A percentile compares a stretch with the other conserved stretches of the same genome.
Conservation (phyloP, 1,140 invertebrate species). For the Yoshiicerus persimilis region DNA sequence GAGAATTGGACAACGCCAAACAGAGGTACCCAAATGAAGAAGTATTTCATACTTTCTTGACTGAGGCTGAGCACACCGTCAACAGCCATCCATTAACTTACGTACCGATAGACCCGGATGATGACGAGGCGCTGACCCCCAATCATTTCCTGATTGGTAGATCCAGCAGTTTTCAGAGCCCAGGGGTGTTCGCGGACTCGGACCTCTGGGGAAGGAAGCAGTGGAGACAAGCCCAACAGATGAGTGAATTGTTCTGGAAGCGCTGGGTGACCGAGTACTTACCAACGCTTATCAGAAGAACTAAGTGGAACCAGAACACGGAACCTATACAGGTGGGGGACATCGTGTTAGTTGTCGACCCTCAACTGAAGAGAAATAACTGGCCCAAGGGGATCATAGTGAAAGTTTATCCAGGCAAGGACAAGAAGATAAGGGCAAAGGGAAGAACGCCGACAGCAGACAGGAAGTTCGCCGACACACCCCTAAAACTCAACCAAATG, state of each 20-base stretch:
- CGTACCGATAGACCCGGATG: slow-evolving; percentile 29
- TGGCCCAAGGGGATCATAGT: no score
- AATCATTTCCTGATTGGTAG: slow-evolving; percentile 44
- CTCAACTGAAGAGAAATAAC: no score
- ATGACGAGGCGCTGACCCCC: slow-evolving; percentile 40
- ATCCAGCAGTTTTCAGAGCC: not conserved
- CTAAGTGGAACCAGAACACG: not conserved
- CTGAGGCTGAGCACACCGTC: slow-evolving; percentile 45
- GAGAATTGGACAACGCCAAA: no score
- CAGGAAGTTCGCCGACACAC: no score
- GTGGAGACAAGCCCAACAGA: not conserved
- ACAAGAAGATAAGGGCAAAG: no score
- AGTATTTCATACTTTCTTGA: slow-evolving; percentile 38
- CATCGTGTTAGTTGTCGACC: no score
- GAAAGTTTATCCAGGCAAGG: no score
- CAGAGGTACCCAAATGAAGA: not conserved
- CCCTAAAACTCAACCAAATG: no score
- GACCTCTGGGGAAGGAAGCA: not conserved
- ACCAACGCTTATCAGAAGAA: not conserved
- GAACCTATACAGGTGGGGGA: no score
- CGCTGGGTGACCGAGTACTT: no score
- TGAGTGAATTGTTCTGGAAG: not conserved
- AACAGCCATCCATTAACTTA: no score
- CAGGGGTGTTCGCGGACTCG: not conserved
- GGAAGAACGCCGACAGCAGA: no score